Base-by-base conservation (phyloP, 2,888 invertebrate species). In the Synanthedon formicaeformis region DNA sequence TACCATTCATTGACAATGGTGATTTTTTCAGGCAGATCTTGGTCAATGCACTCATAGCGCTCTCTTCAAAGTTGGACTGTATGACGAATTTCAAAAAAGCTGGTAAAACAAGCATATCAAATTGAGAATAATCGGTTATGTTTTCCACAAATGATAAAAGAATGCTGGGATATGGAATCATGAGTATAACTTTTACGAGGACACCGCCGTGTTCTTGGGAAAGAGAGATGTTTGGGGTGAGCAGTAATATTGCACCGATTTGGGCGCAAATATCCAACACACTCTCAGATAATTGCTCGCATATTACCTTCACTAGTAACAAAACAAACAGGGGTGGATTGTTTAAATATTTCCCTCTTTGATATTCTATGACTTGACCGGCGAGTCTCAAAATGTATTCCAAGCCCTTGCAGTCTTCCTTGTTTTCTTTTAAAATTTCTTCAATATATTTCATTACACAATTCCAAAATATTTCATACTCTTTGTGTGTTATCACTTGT, bases 61-160 rank as follows among this genome's bases (percentile, higher is more conserved):
- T 77, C 41, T 71, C 67, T 59, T 91, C 89, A 53, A 91, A 89
- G 54, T 86, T 74, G 0, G 80, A 78, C 51, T 90, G 88, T 14
- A 85, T 65, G 41, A 91, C 90, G 64, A 89, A 89, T 52, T 89
- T 89, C 27, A 94, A 64, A 56, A 93, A 90, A 13, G 89, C 86
- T 0, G 94, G 93, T 52, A 95, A 76, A 57, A 95, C 89, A 40
- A 93, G 84, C 59, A 92, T 87, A 67, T 95, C 94, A 73, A 94
- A 94, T 52, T 91, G 91, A 0, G 91, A 87, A 66, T 92, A 92
- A 40, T 88, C 74, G 41, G 90, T 85, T 3, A 94, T 89, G 71
- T 91, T 89, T 63, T 91, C 89, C 2, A 94, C 89, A 66, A 94
- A 92, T 54, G 89, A 84, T 51, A 92, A 87, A 40, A 92, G 82